A percentile compares a stretch with the other conserved stretches of the same genome.
Evolutionary conservation across 2,888 invertebrate genomes (phyloP).

Genomic region (Ormyrus thymus): DNA sequence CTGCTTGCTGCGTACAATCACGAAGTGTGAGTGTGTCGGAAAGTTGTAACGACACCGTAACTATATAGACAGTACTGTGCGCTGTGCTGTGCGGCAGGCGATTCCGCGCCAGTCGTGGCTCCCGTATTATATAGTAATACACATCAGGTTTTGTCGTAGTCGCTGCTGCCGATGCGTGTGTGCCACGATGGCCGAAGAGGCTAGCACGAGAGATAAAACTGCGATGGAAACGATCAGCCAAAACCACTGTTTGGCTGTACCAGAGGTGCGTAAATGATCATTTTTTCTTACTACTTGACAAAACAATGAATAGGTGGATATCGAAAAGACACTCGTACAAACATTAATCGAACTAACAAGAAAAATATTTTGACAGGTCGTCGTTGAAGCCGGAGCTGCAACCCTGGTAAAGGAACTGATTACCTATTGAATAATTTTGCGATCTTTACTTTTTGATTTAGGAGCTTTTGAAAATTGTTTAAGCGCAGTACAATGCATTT

Average conservation of each 20-base stretch:
- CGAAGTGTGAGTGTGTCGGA: no score
- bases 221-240: slow-evolving; percentile 70
- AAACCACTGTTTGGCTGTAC: slow-evolving; percentile 58
- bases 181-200: slow-evolving; percentile 74
- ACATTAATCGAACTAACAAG: slow-evolving; percentile 16
- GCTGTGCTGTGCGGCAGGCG: slow-evolving; percentile 16
- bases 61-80: no score
- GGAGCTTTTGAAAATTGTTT: no score
- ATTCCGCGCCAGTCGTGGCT: neutral
- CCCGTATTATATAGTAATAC: slow-evolving; percentile 4
- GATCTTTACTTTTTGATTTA: neutral
- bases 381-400: slow-evolving; percentile 60
- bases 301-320: neutral
- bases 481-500: no score
- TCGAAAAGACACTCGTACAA: neutral
- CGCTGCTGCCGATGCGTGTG: neutral
- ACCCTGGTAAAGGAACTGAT: slow-evolving; percentile 28
- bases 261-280: slow-evolving; percentile 65
- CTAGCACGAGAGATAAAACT: slow-evolving; percentile 67
- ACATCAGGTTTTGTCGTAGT: neutral
- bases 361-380: slow-evolving; percentile 70
- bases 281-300: neutral
- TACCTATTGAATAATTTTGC: neutral
- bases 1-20: no score
- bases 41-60: no score